Conservation (phyloP, 2,888 invertebrate species). For the Ptychoptera albimana region DNA sequence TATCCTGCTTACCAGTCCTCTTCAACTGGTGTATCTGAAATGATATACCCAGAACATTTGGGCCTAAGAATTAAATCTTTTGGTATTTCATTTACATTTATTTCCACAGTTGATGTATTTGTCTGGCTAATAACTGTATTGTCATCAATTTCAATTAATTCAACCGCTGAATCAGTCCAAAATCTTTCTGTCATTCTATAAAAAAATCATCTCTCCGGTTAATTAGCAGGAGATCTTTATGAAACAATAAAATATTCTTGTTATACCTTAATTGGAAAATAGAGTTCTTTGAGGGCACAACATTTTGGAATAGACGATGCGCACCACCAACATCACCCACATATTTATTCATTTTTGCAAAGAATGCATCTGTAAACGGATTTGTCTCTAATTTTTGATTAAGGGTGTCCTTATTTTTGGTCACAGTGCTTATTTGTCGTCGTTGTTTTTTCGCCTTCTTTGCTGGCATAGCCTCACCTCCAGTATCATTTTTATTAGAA, state of each 20-base stretch:
- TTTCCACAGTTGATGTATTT: conserved; percentile 15
- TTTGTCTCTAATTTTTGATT: conserved; percentile 28
- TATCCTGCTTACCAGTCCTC: conserved; percentile 13
- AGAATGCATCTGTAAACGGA: conserved; percentile 38
- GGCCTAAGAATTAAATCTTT: conserved; percentile 19
- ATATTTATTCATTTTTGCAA: conserved; percentile 41
- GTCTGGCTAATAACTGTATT: conserved; percentile 19
- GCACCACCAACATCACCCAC: conserved; percentile 44
- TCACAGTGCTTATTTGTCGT: conserved; percentile 23
- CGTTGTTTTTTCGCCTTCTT: conserved; percentile 3
- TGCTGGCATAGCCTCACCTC: conserved; percentile 4
- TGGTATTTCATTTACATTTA: conserved; percentile 1
- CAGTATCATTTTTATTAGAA: conserved; percentile 4
- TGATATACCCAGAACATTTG: conserved; percentile 22
- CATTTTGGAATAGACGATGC: conserved; percentile 41
- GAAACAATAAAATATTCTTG: not conserved
- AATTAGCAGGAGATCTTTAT: not conserved
- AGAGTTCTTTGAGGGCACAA: conserved; percentile 36
- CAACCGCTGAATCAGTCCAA: not conserved
- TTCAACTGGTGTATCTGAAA: conserved; percentile 23
- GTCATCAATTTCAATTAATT: conserved; percentile 9
- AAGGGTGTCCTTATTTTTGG: conserved; percentile 27
- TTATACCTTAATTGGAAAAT: conserved; percentile 3
- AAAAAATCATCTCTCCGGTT: not conserved
- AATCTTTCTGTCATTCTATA: conserved; percentile 1